Base-by-base conservation (phyloP, 2,888 invertebrate genomes). In the Amorpha juglandis region DNA sequence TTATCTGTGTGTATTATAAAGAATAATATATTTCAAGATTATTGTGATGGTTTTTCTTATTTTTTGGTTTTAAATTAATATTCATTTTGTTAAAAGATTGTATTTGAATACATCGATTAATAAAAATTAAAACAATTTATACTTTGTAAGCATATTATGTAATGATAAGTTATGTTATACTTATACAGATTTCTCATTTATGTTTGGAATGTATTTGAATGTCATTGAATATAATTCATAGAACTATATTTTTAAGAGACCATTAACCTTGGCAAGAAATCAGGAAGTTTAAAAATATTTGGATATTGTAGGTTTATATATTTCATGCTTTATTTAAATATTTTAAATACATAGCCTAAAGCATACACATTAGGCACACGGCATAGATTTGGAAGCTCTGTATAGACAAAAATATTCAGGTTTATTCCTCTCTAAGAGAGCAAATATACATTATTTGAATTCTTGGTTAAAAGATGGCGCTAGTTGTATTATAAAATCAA, bases 211-310 rank as follows among this genome's bases (percentile, higher is more conserved):
- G 70, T 68, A n/a, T n/a, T n/a, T n/a, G 67, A 71, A 78, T 81
- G 81, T 79, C 79, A 78, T 82, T n/a, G n/a, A n/a, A n/a, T n/a
- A n/a, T n/a, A n/a, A n/a, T n/a, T n/a, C 78, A 79, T 75, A 71
- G 72, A 73, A 74, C 74, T 77, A 73, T 76, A 65, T 72, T 9
- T 52, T 72, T 71, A 72, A 70, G 51, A 76, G 83, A 75, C 73
- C 82, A 78, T 79, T 80, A 78, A 80, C 81, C 83, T 79, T 67
- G 66, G 63, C 68, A 72, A 70, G 70, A 77, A 78, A 75, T 73
- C 64, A 48, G 55, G 58, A 64, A 45, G 64, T 58, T 3, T 27
- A 27, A 27, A 3, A 27, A 3, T 27, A 64, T 58, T 58, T 42
- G 9, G 16, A 58, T 19, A 11, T 38, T 19, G 19, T 16, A 35